A percentile compares a stretch with the other conserved stretches of the same genome.
Evolutionary conservation across 53 echinoderm and acorn worm genomes (phyloP).

Genomic region (Temnopleurus reevesii): DNA sequence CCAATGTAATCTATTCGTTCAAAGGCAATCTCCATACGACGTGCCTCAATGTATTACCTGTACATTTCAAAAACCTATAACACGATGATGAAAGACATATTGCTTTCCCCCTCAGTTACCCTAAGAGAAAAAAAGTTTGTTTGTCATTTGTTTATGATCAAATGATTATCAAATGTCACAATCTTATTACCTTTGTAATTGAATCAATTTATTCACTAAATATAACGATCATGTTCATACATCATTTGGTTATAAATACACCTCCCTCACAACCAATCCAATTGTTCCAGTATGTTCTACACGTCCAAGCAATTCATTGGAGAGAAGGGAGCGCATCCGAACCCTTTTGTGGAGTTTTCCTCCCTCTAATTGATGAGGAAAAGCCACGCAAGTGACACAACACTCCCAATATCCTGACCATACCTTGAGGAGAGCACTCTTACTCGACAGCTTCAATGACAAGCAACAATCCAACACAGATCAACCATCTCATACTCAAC

Average conservation of each 20-base stretch:
- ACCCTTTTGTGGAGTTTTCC: conserved; percentile 36
- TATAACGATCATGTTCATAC: conserved; percentile 7
- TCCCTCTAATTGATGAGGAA: conserved; percentile 53
- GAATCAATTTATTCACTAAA: conserved; percentile 1
- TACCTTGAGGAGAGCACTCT: conserved; percentile 13
- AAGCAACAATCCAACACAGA: no score
- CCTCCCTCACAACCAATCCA: neutral
- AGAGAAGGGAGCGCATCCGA: conserved; percentile 26
- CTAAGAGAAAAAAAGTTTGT: neutral
- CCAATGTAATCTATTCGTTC: neutral
- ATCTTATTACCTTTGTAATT: conserved; percentile 12
- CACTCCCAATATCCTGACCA: conserved; percentile 43
- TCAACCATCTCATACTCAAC: no score
- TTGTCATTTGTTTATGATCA: conserved; percentile 3
- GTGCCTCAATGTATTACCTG: conserved; percentile 22
- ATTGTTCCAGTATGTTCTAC: conserved; percentile 31
- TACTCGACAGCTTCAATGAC: conserved; percentile 8
- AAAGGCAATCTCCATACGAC: neutral
- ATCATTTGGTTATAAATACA: conserved; percentile 23
- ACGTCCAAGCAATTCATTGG: conserved; percentile 30
- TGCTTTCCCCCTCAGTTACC: neutral
- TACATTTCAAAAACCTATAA: neutral
- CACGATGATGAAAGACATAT: conserved; percentile 11
- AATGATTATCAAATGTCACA: conserved; percentile 35
- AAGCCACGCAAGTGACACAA: conserved; percentile 28